A percentile compares a stretch with the other conserved stretches of the same genome.
These are phyloP conservation scores for Collichthys lucidus DNA, from an alignment of 2,113 vertebrate genomes.

Conservation along the genomic window DNA sequence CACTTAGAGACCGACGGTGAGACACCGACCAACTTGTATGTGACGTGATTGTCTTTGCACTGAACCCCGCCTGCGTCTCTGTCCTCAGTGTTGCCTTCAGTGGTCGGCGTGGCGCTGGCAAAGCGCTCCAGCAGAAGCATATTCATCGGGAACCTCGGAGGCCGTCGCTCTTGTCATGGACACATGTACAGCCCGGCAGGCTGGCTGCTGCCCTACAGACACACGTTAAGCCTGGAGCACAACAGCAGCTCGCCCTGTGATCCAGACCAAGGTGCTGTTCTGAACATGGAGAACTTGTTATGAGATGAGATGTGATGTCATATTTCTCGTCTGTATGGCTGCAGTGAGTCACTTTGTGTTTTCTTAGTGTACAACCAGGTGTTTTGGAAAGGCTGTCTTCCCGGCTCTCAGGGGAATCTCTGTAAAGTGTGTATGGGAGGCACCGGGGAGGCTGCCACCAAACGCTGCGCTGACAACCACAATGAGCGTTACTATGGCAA, in stretches of 20 bases:
- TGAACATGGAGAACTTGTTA: background rate
- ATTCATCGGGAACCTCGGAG: slow-evolving; percentile 82
- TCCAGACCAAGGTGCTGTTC: slow-evolving; percentile 83
- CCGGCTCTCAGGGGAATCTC: slow-evolving; percentile 86
- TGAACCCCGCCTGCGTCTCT: background rate
- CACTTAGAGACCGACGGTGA: slow-evolving; percentile 81
- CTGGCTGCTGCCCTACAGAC: slow-evolving; percentile 88
- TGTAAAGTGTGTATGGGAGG: slow-evolving; percentile 93
- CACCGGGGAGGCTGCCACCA: slow-evolving; percentile 83
- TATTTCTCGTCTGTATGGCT: background rate
- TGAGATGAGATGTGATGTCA: background rate
- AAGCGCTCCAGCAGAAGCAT: slow-evolving; percentile 84
- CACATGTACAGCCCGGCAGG: slow-evolving; percentile 89
- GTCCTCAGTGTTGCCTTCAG: slow-evolving; percentile 80
- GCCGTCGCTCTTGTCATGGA: slow-evolving; percentile 90
- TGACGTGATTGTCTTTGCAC: background rate
- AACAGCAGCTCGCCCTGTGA: slow-evolving; percentile 83
- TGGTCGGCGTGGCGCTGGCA: slow-evolving; percentile 85
- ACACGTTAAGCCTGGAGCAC: slow-evolving; percentile 73
- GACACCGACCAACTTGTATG: background rate
- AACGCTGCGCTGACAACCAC: slow-evolving; percentile 89
- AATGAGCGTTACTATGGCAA: slow-evolving; percentile 93
- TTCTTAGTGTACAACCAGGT: slow-evolving; percentile 85
- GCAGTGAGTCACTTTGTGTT: slow-evolving; percentile 11
- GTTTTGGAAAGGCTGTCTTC: slow-evolving; percentile 94